Evolutionary conservation across 2,888 invertebrate species (phyloP), one percentile per base, ranked within the genome.

Genomic region (Syrista parreyssii): DNA sequence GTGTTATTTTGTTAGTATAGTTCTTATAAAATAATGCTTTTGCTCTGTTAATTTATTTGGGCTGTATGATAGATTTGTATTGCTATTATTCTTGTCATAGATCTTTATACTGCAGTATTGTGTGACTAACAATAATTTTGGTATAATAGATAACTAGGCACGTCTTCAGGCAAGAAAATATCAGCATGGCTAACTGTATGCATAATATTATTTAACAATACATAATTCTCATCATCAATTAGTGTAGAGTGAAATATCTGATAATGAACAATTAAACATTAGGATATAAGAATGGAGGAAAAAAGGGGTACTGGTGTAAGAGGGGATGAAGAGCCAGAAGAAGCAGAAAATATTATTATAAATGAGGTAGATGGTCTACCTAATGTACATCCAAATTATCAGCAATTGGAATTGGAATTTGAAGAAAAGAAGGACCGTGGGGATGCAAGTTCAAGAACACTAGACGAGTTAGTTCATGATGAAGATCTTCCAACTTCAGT

Each of bases 331-430:
- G 91, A 90, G 34, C 68, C 84, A 0, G 91, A 88, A 69, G 89
- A 90, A 32, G 78, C 88, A 30, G 96, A 95, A 88, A 95, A 96
- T 91, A 96, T 97, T 87, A 97, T 95, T 88, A 97, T 97, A 85
- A 97, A 97, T 91, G 95, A 95, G 88, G 95, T 96, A 85, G 97
- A 97, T 92, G 97, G 97, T 72, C 93, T 97, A 91, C 96, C 97
- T 78, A 97, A 96, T 89, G 93, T 96, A 84, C 97, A 97, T 92
- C 97, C 97, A 1, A 96, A 96, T 90, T 94, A 96, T 85, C 94
- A 94, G 78, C 94, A 95, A 87, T 91, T 94, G 82, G 94, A 95
- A 87, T 93, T 94, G 77, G 95, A 95, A 86, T 86, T 88, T 34
- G 86, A 90, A 30, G 81, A 86, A 55, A 87, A 89, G 71, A 87